Evolutionary conservation across 2,888 invertebrate genomes (phyloP).

Genomic region (Steromphala cineraria): DNA sequence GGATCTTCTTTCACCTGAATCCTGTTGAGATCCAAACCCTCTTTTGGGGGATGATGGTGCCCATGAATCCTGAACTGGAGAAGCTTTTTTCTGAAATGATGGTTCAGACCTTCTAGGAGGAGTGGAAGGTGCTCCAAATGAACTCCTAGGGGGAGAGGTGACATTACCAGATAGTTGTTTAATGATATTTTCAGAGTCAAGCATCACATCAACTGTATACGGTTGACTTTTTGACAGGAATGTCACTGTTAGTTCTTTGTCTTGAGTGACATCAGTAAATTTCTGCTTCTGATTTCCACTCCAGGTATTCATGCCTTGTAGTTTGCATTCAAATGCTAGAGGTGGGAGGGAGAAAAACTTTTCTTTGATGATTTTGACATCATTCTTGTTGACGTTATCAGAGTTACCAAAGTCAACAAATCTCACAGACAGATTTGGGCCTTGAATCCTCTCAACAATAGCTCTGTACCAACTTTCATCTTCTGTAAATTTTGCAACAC

Average conservation of each 20-base stretch:
- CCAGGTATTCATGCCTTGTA: constrained; percentile 13
- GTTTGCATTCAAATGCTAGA: constrained; percentile 18
- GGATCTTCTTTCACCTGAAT: neutral
- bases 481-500: constrained; percentile 80
- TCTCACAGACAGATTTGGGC: constrained; percentile 77
- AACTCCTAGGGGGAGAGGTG: neutral
- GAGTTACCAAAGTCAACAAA: constrained; percentile 81
- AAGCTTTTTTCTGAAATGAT: neutral
- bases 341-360: constrained; percentile 23
- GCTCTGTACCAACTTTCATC: constrained; percentile 84
- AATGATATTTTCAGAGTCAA: neutral
- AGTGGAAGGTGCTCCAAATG: neutral
- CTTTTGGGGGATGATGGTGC: neutral
- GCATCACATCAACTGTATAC: constrained; percentile 34
- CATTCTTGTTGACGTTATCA: constrained; percentile 50
- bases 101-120: neutral
- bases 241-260: constrained; percentile 16
- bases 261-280: constrained; percentile 14
- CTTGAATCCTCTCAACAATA: constrained; percentile 77
- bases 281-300: neutral
- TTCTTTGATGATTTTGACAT: constrained; percentile 9
- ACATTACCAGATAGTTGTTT: neutral
- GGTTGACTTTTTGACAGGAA: constrained; percentile 23
- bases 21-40: neutral
- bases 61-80: neutral